These are phyloP conservation scores for Gisinianus flammeolus DNA, from an alignment of 2,888 invertebrate species.

Conservation along the genomic window DNA sequence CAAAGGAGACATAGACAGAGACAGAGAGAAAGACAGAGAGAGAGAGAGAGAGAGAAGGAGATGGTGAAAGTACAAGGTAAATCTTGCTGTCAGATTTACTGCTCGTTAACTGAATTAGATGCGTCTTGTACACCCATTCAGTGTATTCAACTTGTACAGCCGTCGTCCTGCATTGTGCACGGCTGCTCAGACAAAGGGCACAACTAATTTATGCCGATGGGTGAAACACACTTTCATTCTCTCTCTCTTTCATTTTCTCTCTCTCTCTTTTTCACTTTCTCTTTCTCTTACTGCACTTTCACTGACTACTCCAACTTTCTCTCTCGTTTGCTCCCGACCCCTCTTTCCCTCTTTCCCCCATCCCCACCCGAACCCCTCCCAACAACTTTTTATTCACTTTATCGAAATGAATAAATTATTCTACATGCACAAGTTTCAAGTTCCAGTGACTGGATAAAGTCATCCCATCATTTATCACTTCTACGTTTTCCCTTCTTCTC, in stretches of 20 bases:
- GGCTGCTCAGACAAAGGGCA: too few relatives aligned
- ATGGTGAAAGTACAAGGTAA: neutral
- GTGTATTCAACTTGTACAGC: neutral
- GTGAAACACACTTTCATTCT: too few relatives aligned
- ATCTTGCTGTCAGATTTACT: neutral
- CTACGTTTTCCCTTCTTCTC: too few relatives aligned
- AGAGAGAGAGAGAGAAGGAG: conserved; percentile 16
- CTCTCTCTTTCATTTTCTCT: neutral
- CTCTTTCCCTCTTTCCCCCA: too few relatives aligned
- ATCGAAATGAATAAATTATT: too few relatives aligned
- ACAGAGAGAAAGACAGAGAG: neutral
- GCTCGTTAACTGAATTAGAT: neutral
- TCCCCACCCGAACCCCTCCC: too few relatives aligned
- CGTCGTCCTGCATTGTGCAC: too few relatives aligned
- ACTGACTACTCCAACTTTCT: neutral
- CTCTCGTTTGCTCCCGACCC: neutral
- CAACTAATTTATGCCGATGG: too few relatives aligned
- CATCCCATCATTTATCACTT: too few relatives aligned
- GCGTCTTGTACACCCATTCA: neutral
- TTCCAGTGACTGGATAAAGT: too few relatives aligned
- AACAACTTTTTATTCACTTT: too few relatives aligned
- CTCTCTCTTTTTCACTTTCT: neutral
- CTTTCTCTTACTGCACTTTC: neutral
- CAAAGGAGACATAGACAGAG: neutral
- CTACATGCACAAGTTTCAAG: too few relatives aligned